Evolutionary conservation across 2,113 vertebrate genomes (phyloP), one percentile per base, ranked within the genome.

Genomic region (Amazona vittata): DNA sequence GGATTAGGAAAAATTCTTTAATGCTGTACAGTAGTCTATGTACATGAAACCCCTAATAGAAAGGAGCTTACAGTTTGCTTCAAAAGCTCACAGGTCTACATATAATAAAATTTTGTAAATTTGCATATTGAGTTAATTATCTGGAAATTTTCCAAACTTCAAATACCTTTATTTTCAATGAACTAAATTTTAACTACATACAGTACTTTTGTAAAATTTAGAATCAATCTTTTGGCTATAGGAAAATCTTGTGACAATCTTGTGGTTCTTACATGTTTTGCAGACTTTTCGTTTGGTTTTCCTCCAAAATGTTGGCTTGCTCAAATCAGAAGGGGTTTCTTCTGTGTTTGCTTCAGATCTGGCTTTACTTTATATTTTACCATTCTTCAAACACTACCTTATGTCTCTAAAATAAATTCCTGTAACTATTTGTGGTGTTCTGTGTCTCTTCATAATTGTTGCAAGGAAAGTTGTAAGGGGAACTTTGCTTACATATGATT

Each of bases 41-140:
- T 44, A 12, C 3, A 3, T 19, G 11, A 57, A 92, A 76, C 2
- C 43, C 11, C 2, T 39, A 52, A 19, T 24, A 43, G 10, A 83
- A 90, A 60, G 12, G 22, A 63, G 19, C 2, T 47, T 50, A 52
- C 6, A n/a, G 2, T 65, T 78, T 8, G 3, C 5, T 31, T 92
- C 3, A 70, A 85, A 33, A 2, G 1, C 1, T 41, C 14, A 57
- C 0, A 0, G 4, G 19, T 46, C 2, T 19, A 63, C 14, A 9
- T 16, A 57, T 5, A 6, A 21, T 22, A 64, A 39, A 49, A 59
- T 0, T 37, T 14, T 70, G 2, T 10, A 67, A 87, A 67, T 6
- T 67, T 52, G 12, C 15, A 2, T 39, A 39, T 22, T 80, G 47
- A 35, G 2, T 25, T 35, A 52, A 44, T 67, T 67, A 57, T 49